These are phyloP conservation scores for Mythimna albipuncta DNA, from an alignment of 2,888 invertebrate species.

Conservation along the genomic window DNA sequence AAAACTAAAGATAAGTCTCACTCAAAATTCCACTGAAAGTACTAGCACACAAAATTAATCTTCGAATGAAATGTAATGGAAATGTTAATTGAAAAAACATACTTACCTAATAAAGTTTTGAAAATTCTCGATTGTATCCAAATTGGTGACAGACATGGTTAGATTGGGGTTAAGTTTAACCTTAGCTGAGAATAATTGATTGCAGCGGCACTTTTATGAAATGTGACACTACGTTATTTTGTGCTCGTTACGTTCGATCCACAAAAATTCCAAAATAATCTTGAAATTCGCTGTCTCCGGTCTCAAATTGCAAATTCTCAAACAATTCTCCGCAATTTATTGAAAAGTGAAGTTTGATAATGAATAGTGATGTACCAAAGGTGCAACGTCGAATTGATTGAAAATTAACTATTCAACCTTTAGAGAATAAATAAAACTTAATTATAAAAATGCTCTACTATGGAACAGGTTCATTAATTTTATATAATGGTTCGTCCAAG, in stretches of 20 bases:
- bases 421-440: too few relatives aligned
- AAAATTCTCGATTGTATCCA: constrained; percentile 89
- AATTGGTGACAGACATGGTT: constrained; percentile 88
- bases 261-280: constrained; percentile 37
- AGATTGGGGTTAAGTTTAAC: constrained; percentile 68
- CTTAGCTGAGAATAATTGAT: constrained; percentile 30
- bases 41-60: background rate
- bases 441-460: too few relatives aligned
- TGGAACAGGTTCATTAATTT: too few relatives aligned
- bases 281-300: constrained; percentile 26
- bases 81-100: constrained; percentile 13
- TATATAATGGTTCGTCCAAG: too few relatives aligned
- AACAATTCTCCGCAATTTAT: constrained; percentile 13
- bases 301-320: constrained; percentile 19
- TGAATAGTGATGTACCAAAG: constrained; percentile 26
- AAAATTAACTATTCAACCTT: background rate
- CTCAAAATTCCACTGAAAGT: constrained; percentile 1
- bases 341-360: constrained; percentile 1
- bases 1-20: constrained; percentile 1
- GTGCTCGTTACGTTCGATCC: background rate
- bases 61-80: background rate
- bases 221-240: constrained; percentile 11
- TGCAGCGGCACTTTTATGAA: constrained; percentile 8
- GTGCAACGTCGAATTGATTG: too few relatives aligned
- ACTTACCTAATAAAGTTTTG: constrained; percentile 83